Evolutionary conservation across 2,888 invertebrate genomes (phyloP), one percentile per base, ranked within the genome.

Genomic region (Drosophila engyochracea): DNA sequence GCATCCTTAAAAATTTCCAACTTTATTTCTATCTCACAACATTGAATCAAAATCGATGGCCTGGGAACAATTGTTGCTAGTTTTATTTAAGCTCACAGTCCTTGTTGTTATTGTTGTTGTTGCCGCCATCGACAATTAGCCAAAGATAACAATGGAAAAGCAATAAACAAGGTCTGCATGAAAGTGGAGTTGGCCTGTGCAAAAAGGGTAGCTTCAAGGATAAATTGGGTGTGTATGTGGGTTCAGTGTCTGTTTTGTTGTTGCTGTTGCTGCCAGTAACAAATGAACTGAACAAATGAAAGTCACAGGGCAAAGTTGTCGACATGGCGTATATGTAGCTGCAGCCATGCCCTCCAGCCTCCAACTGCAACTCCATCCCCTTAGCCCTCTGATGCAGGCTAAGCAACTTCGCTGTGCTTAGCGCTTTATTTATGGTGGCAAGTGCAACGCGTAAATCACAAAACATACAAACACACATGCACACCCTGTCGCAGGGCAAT

Each of bases 341-440:
- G 39, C 63, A 37, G 61, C 66, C 68, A 60, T 57, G 60, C 70
- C 73, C 41, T 54, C 39, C 16, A 39, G 22, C 14, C 19, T 7
- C 25, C 25, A 25, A 3, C 28, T 28, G 3, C 47, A 25, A 7
- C 51, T n/a, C 16, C 35, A 28, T 6, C 63, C 14, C 22, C 28
- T 22, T 12, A 4, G 3, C 57, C 35, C 39, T 37, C 37, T 55
- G 47, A 4, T 19, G 30, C 5, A 19, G 14, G 10, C n/a, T 25
- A 62, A 14, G 10, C 25, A 51, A 53, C 68, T 39, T 28, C 35
- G 62, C 58, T 57, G 58, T 70, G 76, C 66, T 79, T 85, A 82
- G 75, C 85, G 77, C 68, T 76, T 80, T 83, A 89, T 85, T 86
- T 86, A 89, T 86, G 73, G 81, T 79, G 61, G 76, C 64, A 79